phyloP scores from a whole-genome alignment of 2,797 vertebrate species.

The Geotrypetes seraphini region DNA sequence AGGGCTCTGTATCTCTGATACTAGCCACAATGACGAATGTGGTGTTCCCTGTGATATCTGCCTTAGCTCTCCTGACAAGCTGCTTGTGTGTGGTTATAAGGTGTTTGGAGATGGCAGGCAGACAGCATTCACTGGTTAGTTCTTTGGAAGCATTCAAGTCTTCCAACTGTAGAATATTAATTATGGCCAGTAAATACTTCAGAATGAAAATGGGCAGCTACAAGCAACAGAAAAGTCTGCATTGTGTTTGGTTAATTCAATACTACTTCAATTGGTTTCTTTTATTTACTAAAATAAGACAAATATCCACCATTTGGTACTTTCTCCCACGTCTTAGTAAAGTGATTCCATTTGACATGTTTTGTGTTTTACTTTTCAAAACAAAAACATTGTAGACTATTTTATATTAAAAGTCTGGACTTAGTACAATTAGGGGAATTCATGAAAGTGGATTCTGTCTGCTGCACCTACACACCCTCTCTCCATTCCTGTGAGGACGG shows the following conservation, averaged over 20 bases:
- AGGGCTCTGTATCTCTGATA: slow-evolving; percentile 50
- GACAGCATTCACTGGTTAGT: slow-evolving; percentile 31
- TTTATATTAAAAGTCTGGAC: no score
- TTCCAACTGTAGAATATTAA: slow-evolving; percentile 46
- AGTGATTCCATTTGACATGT: no score
- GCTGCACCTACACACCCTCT: no score
- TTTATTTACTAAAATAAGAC: background rate
- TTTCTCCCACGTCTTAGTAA: no score
- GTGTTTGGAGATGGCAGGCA: slow-evolving; percentile 53
- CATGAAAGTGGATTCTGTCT: no score
- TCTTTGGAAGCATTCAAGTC: slow-evolving; percentile 32
- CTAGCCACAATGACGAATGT: slow-evolving; percentile 52
- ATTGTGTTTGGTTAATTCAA: slow-evolving; percentile 13
- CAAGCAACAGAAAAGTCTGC: slow-evolving; percentile 16
- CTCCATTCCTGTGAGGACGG: no score
- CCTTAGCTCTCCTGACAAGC: slow-evolving; percentile 44
- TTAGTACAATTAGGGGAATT: no score
- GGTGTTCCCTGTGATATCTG: slow-evolving; percentile 46
- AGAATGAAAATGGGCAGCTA: slow-evolving; percentile 35
- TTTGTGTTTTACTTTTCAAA: no score
- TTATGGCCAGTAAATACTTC: slow-evolving; percentile 36
- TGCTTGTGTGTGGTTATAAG: slow-evolving; percentile 39
- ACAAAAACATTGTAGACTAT: no score
- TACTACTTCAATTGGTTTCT: slow-evolving; percentile 9
- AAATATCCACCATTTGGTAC: background rate